Conservation (phyloP, 2,113 vertebrate genomes). For the Platysternon megacephalum region DNA sequence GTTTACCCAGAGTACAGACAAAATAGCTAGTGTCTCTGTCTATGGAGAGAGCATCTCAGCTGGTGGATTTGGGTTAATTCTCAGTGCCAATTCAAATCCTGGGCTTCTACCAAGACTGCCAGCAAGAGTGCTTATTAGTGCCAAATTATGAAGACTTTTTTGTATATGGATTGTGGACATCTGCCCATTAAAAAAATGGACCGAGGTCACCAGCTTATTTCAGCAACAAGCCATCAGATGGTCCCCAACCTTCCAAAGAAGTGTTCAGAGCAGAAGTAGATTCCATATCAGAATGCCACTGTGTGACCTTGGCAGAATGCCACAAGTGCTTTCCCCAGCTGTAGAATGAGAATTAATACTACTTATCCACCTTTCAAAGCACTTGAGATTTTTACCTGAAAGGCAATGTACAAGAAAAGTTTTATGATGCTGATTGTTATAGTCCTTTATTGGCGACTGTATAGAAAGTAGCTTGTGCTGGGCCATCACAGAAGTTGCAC, state of each 20-base stretch:
- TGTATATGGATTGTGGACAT: background rate
- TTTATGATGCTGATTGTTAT: background rate
- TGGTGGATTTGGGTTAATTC: background rate
- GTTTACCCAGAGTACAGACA: accelerated
- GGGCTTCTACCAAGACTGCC: background rate
- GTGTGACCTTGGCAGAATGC: accelerated
- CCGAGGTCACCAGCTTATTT: background rate
- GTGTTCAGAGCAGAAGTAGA: background rate
- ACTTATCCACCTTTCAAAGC: background rate
- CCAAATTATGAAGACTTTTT: accelerated
- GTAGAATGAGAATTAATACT: background rate
- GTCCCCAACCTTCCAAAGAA: background rate
- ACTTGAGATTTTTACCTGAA: background rate
- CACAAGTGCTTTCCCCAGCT: background rate
- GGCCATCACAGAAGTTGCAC: background rate
- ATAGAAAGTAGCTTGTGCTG: accelerated
- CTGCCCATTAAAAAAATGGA: background rate
- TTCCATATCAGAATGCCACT: accelerated
- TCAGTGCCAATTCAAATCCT: background rate
- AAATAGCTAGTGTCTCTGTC: background rate
- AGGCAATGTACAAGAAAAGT: background rate
- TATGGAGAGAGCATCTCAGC: background rate
- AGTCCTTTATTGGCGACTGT: background rate
- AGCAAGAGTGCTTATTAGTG: accelerated
- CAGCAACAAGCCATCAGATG: background rate